phyloP scores from a whole-genome alignment of 2,113 vertebrate species.

The Oncorhynchus keta region DNA sequence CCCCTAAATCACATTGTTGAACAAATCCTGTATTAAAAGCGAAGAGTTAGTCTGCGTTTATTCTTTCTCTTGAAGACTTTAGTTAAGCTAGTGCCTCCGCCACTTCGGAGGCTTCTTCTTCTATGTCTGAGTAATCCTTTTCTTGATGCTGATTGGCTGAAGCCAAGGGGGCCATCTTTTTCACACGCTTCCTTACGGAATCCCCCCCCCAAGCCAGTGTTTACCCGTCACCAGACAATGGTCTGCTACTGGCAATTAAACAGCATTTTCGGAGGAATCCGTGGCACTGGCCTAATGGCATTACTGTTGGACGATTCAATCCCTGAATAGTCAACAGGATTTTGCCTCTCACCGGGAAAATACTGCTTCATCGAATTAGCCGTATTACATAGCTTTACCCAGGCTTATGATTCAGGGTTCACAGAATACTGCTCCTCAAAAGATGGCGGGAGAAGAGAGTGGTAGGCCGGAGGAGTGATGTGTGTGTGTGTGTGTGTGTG shows the following conservation, averaged over 20 bases:
- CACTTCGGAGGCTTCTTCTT: constrained; percentile 69
- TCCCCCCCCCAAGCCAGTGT: constrained; percentile 55
- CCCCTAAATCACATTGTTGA: constrained; percentile 92
- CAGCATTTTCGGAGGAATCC: constrained; percentile 71
- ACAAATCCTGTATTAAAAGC: constrained; percentile 92
- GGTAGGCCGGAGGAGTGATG: constrained; percentile 41
- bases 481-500: constrained; percentile 18
- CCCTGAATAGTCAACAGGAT: constrained; percentile 79
- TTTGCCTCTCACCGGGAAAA: constrained; percentile 74
- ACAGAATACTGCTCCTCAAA: constrained; percentile 70
- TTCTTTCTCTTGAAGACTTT: constrained; percentile 88
- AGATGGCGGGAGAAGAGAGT: constrained; percentile 58
- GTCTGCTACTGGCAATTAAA: constrained; percentile 75
- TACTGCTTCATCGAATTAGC: constrained; percentile 75
- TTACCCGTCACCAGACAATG: constrained; percentile 77
- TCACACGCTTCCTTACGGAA: constrained; percentile 59
- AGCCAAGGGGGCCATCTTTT: constrained; percentile 65
- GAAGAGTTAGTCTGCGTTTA: constrained; percentile 94
- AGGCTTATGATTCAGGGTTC: constrained; percentile 76
- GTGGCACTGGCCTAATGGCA: constrained; percentile 75
- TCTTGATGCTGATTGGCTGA: constrained; percentile 62
- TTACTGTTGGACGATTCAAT: constrained; percentile 75
- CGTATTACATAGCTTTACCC: constrained; percentile 78
- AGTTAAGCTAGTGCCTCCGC: constrained; percentile 92
- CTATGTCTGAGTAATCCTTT: constrained; percentile 58